Percentiles rank a stretch among this genome's conserved stretches.
Conservation (phyloP, 30 jellyfish, hydroid and myxozoan species). For the Chrysaora quinquecirrha region DNA sequence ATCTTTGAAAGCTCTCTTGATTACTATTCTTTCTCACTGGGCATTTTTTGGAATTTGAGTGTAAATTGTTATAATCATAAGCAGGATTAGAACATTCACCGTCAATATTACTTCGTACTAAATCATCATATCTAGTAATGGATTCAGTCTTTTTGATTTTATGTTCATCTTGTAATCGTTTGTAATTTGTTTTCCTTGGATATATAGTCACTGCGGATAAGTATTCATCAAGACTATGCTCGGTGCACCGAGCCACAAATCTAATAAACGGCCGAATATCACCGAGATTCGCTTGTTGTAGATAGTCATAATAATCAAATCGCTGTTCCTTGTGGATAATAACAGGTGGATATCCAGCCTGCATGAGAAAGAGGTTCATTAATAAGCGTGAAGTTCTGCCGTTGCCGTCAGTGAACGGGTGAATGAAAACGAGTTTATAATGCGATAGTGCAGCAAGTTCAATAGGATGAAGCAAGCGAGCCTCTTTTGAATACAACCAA, state of each 20-base stretch:
- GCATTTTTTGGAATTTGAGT: constrained; percentile 24
- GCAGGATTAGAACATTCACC: constrained; percentile 58
- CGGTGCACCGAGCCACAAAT: constrained; percentile 95
- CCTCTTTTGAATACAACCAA: constrained; percentile 84
- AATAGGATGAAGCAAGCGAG: constrained; percentile 77
- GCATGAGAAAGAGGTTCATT: constrained; percentile 85
- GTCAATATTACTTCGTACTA: not conserved
- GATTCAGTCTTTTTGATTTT: constrained; percentile 22
- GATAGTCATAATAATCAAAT: constrained; percentile 78
- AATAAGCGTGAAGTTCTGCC: constrained; percentile 90
- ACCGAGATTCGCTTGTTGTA: constrained; percentile 90
- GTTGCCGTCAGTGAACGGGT: constrained; percentile 92
- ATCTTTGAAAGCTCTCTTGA: too few species aligned
- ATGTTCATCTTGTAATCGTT: constrained; percentile 46
- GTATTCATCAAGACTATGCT: constrained; percentile 79
- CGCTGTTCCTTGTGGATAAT: constrained; percentile 86
- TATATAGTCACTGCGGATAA: constrained; percentile 84
- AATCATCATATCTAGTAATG: constrained; percentile 5
- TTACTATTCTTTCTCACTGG: constrained; percentile 17
- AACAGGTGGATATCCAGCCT: constrained; percentile 96
- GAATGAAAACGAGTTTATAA: constrained; percentile 83
- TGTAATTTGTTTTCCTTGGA: constrained; percentile 42
- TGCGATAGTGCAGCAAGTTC: constrained; percentile 93
- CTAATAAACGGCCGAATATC: constrained; percentile 92
- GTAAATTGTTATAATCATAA: constrained; percentile 5